Base-by-base conservation (phyloP, 2,888 invertebrate species). In the Clanis bilineata region DNA sequence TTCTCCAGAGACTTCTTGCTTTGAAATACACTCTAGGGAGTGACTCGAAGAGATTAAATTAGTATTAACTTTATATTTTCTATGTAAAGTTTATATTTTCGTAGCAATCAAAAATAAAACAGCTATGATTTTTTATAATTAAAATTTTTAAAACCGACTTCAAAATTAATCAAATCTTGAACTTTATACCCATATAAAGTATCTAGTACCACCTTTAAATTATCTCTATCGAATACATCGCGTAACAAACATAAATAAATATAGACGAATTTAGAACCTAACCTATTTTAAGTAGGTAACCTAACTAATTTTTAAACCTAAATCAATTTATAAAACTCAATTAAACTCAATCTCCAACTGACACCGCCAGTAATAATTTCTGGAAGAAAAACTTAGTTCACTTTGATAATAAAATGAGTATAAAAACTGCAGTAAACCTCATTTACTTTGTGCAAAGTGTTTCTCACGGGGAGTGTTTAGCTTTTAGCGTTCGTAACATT, bases 381-480 rank as follows among this genome's bases (percentile, higher is more conserved):
- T 7, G 32, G 9, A 51, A 18, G 32, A 18, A 51, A 51, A 51
- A 51, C 51, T 21, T 32, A 21, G 51, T 51, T 32, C 28, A 18
- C 10, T 51, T 51, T 51, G 21, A 32, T 51, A 51, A 51, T 51
- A 51, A 51, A 32, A 32, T 51, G 21, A 32, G 51, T 51, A 51
- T 51, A 21, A 32, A 28, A 51, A 51, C 51, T 51, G 32, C 32
- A 51, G 32, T 51, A 51, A 51, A 32, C 32, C 51, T 51, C 32
- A 51, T 51, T 51, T 51, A 51, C 51, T 51, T 51, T 18, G 18
- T 12, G 51, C 51, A 32, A 51, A 51, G 51, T 51, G 51, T 51
- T 51, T 51, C 51, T 51, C 51, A 32, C 51, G 18, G 32, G 18
- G 51, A 51, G 51, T 51, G 51, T 51, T 44, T 32, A 32, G 51